A percentile compares a stretch with the other conserved stretches of the same genome.
Conservation (phyloP, 2,113 vertebrate genomes). For the Oreochromis niloticus region DNA sequence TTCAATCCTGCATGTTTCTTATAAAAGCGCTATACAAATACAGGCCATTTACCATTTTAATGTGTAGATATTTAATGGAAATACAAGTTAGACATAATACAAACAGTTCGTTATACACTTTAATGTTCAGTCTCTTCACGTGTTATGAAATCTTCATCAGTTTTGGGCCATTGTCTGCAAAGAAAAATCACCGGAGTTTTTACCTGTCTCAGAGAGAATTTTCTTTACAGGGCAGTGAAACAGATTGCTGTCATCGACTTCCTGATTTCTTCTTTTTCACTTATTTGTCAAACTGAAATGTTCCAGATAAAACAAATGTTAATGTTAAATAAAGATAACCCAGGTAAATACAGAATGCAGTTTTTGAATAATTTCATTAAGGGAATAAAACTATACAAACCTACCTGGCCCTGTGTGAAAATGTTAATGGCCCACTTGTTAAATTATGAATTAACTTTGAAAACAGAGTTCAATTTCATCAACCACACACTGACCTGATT, state of each 20-base stretch:
- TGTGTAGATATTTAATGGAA: not conserved
- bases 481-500: not conserved
- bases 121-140: not conserved
- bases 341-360: not conserved
- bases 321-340: not conserved
- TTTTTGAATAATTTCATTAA: not conserved
- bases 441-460: not conserved
- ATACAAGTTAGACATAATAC: not conserved
- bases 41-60: not conserved
- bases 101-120: not conserved
- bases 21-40: not conserved
- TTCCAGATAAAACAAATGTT: not conserved
- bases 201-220: not conserved
- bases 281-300: not conserved
- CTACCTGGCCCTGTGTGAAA: not conserved
- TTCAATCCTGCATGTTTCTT: not conserved
- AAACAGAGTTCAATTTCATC: not conserved
- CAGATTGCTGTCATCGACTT: not conserved
- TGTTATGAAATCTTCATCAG: not conserved
- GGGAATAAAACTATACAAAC: not conserved
- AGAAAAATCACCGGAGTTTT: not conserved
- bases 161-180: constrained; percentile 45
- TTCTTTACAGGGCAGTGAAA: not conserved
- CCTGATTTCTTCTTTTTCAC: not conserved
- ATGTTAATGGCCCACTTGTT: not conserved